These are phyloP conservation scores for Halcyon smyrnensis DNA, from an alignment of 2,797 vertebrate species.

Conservation along the genomic window DNA sequence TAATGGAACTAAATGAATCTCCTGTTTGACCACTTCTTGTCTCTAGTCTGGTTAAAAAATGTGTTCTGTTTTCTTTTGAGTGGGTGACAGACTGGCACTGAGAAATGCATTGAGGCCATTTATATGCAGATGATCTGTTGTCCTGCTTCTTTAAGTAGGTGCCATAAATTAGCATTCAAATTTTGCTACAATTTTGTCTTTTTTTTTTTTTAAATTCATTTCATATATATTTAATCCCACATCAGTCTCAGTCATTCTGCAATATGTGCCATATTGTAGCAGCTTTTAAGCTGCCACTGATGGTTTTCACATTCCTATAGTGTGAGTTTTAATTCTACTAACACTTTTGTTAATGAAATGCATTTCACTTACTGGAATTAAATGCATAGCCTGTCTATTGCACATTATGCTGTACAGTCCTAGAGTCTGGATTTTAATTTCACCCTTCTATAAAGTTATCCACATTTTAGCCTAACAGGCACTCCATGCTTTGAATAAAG, in stretches of 20 bases:
- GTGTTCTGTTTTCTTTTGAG: constrained; percentile 49
- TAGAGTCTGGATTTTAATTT: constrained; percentile 64
- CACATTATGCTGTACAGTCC: constrained; percentile 29
- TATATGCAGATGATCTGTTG: constrained; percentile 72
- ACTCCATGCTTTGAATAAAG: constrained; percentile 19
- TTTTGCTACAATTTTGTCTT: constrained; percentile 64
- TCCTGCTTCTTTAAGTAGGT: constrained; percentile 64
- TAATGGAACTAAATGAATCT: constrained; percentile 17
- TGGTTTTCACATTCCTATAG: constrained; percentile 47
- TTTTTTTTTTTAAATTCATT: background rate
- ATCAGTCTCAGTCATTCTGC: constrained; percentile 54
- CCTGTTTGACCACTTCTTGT: constrained; percentile 3
- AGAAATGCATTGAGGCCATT: constrained; percentile 60
- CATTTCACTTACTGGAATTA: constrained; percentile 60
- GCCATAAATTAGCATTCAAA: constrained; percentile 70
- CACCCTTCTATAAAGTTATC: constrained; percentile 34
- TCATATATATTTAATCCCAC: constrained; percentile 63
- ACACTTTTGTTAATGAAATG: constrained; percentile 68
- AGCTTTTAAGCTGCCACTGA: constrained; percentile 54
- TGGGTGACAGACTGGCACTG: constrained; percentile 17
- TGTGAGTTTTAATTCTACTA: constrained; percentile 52
- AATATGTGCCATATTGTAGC: constrained; percentile 29
- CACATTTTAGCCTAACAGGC: constrained; percentile 37
- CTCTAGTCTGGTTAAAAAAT: constrained; percentile 38
- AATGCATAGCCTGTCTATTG: constrained; percentile 43